A percentile compares a stretch with the other conserved stretches of the same genome.
Conservation (phyloP, 2,797 vertebrate species). For the Rhincodon typus region DNA sequence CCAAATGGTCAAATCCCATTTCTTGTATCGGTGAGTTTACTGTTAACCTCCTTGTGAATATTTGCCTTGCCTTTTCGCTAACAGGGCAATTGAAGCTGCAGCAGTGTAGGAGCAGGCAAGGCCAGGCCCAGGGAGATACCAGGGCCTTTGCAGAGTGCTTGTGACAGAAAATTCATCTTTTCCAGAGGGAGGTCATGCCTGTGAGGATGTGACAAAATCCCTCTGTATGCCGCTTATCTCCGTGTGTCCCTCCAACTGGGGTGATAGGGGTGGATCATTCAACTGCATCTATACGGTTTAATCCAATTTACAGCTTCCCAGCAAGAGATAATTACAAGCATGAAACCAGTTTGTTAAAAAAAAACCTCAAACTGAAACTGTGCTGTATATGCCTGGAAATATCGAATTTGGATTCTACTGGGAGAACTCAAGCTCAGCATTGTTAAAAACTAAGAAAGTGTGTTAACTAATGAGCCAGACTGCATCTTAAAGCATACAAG, state of each 20-base stretch:
- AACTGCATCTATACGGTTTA: conserved; percentile 83
- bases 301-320: conserved; percentile 90
- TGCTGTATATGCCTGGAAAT: conserved; percentile 61
- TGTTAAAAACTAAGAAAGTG: conserved; percentile 75
- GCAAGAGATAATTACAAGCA: conserved; percentile 85
- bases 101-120: conserved; percentile 83
- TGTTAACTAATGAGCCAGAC: conserved; percentile 72
- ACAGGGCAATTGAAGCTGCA: conserved; percentile 82
- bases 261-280: conserved; percentile 82
- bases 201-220: conserved; percentile 83
- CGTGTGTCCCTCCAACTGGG: conserved; percentile 83
- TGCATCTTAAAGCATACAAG: conserved; percentile 56
- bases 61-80: conserved; percentile 70
- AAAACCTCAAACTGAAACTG: conserved; percentile 59
- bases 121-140: conserved; percentile 77
- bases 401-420: conserved; percentile 61
- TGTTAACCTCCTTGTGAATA: neutral
- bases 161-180: conserved; percentile 86
- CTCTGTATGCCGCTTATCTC: conserved; percentile 82
- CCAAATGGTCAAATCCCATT: too few relatives aligned
- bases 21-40: too few relatives aligned
- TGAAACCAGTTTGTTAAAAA: conserved; percentile 72
- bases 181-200: conserved; percentile 86
- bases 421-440: conserved; percentile 68
- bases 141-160: conserved; percentile 75